A percentile compares a stretch with the other conserved stretches of the same genome.
phyloP scores from a whole-genome alignment of 2,888 invertebrate species.

The Notodonta dromedarius region DNA sequence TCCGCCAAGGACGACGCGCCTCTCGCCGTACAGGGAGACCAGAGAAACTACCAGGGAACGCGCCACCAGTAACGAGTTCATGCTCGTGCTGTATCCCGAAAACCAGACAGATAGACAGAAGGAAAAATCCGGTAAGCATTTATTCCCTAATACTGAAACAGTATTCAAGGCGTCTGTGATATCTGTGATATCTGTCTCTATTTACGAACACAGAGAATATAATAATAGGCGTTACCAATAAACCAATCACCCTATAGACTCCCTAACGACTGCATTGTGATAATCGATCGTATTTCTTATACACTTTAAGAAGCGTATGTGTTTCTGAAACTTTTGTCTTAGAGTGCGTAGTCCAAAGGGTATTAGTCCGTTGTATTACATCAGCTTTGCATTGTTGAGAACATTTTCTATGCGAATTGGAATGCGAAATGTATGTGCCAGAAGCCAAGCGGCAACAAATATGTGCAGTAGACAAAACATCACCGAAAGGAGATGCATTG shows the following conservation, averaged over 20 bases:
- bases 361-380: no score
- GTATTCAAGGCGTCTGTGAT: background rate
- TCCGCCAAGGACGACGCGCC: constrained; percentile 33
- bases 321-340: no score
- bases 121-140: constrained; percentile 74
- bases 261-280: no score
- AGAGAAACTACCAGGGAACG: constrained; percentile 43
- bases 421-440: background rate
- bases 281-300: no score
- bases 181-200: no score
- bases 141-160: background rate
- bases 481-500: constrained; percentile 10
- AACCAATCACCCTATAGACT: no score
- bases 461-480: constrained; percentile 4
- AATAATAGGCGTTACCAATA: no score
- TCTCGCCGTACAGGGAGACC: constrained; percentile 27
- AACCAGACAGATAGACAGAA: constrained; percentile 69
- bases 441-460: background rate
- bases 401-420: background rate
- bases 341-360: no score
- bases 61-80: constrained; percentile 91
- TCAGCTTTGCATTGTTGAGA: background rate
- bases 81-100: constrained; percentile 90
- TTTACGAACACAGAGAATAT: no score
- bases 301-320: no score